These are phyloP conservation scores for Tiliacea aurago DNA, from an alignment of 2,888 invertebrate species.

Conservation along the genomic window DNA sequence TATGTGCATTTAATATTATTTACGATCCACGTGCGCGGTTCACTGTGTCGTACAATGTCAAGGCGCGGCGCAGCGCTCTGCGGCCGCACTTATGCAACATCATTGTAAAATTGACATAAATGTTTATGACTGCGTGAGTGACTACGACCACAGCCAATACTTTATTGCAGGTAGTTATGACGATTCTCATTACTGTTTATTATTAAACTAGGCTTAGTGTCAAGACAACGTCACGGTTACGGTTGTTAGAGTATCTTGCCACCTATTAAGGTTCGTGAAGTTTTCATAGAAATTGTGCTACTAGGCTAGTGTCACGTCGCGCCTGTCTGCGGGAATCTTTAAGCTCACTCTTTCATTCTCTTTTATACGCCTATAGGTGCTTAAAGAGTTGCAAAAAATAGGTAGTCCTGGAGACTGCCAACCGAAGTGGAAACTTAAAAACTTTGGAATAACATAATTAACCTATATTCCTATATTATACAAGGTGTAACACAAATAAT, in stretches of 20 bases:
- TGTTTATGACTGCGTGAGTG: constrained; percentile 77
- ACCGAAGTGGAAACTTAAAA: too few species aligned
- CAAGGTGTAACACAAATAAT: too few species aligned
- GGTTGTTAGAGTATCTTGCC: background rate
- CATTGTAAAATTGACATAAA: constrained; percentile 87
- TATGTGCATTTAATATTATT: constrained; percentile 77
- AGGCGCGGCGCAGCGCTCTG: constrained; percentile 78
- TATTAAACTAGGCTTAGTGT: constrained; percentile 15
- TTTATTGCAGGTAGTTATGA: constrained; percentile 62
- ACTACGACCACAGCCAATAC: constrained; percentile 65
- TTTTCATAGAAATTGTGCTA: too few species aligned
- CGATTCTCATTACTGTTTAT: constrained; percentile 54
- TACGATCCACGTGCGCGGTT: constrained; percentile 87
- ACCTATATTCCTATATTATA: too few species aligned
- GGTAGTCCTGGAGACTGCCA: too few species aligned
- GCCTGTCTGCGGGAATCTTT: too few species aligned
- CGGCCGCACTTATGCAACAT: constrained; percentile 82
- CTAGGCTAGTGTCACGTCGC: too few species aligned
- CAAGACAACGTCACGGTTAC: background rate
- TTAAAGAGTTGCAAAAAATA: too few species aligned
- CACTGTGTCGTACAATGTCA: constrained; percentile 88
- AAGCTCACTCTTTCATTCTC: too few species aligned
- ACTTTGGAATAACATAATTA: too few species aligned
- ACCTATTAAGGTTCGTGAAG: background rate
- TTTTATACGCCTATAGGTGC: too few species aligned